Percentiles rank a stretch among this genome's conserved stretches.
These are phyloP conservation scores for Habropoda laboriosa DNA, from an alignment of 1,140 invertebrate genomes.

Conservation along the genomic window DNA sequence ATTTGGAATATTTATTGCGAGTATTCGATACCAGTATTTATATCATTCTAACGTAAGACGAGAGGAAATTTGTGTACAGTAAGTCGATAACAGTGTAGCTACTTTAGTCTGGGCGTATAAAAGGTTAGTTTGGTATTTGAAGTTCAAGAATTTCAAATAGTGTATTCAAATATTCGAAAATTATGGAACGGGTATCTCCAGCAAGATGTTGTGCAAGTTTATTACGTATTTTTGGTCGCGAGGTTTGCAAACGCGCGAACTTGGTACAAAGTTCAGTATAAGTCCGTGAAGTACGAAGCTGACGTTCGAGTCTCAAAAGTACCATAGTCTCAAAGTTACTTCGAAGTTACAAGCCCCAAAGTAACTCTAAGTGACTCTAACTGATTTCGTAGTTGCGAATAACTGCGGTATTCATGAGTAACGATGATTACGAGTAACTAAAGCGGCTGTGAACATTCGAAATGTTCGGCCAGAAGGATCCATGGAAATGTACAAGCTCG, in stretches of 20 bases:
- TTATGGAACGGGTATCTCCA: background rate
- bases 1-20: too few relatives aligned
- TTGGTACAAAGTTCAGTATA: constrained; percentile 5
- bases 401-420: constrained; percentile 3
- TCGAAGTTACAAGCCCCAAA: background rate
- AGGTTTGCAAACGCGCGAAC: constrained; percentile 9
- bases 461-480: background rate
- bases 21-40: too few relatives aligned
- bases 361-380: constrained; percentile 10
- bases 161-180: background rate
- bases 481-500: background rate
- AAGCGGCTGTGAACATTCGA: background rate
- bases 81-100: too few relatives aligned
- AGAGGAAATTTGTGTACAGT: too few relatives aligned
- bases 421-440: background rate
- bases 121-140: too few relatives aligned
- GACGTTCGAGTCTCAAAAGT: constrained; percentile 18
- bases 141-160: background rate
- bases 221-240: constrained; percentile 13
- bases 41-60: too few relatives aligned
- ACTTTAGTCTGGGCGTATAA: too few relatives aligned
- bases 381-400: constrained; percentile 19
- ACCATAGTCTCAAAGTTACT: constrained; percentile 17
- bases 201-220: background rate
- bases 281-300: constrained; percentile 17